A percentile compares a stretch with the other conserved stretches of the same genome.
Conservation (phyloP, 2,797 vertebrate genomes). For the Notolabrus celidotus region DNA sequence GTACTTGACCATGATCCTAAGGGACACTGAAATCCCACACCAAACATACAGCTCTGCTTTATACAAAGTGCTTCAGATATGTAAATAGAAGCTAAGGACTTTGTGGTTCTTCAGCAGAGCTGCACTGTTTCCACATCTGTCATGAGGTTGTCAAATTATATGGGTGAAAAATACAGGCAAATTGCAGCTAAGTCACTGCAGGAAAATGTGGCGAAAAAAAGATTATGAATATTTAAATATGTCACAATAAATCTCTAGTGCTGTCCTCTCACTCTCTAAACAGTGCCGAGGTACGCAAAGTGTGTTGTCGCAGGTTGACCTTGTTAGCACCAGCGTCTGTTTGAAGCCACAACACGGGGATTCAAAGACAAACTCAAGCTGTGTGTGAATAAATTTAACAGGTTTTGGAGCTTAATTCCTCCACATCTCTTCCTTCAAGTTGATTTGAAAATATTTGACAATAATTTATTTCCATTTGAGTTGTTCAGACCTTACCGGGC, state of each 20-base stretch:
- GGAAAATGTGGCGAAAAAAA: constrained; percentile 18
- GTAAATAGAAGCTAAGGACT: constrained; percentile 7
- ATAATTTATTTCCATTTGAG: too few relatives aligned
- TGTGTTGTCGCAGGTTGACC: constrained; percentile 14
- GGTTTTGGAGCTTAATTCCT: too few relatives aligned
- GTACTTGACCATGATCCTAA: constrained; percentile 46
- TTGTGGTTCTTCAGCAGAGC: constrained; percentile 14
- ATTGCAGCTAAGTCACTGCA: background rate
- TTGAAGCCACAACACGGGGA: constrained; percentile 16
- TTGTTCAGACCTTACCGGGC: too few relatives aligned
- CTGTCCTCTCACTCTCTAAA: background rate
- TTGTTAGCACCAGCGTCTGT: constrained; percentile 33
- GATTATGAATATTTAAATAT: constrained; percentile 31
- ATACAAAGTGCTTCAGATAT: constrained; percentile 8
- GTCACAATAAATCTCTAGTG: constrained; percentile 14
- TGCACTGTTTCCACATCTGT: constrained; percentile 23
- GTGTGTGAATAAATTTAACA: constrained; percentile 7
- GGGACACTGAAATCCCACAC: constrained; percentile 22
- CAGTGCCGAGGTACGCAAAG: background rate
- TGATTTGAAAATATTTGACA: background rate
- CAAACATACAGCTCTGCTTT: constrained; percentile 5
- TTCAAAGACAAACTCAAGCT: constrained; percentile 21
- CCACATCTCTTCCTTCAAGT: background rate
- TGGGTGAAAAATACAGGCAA: background rate
- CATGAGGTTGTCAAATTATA: constrained; percentile 28